phyloP scores from a whole-genome alignment of 1,140 invertebrate species.

The Lepidurus packardi region DNA sequence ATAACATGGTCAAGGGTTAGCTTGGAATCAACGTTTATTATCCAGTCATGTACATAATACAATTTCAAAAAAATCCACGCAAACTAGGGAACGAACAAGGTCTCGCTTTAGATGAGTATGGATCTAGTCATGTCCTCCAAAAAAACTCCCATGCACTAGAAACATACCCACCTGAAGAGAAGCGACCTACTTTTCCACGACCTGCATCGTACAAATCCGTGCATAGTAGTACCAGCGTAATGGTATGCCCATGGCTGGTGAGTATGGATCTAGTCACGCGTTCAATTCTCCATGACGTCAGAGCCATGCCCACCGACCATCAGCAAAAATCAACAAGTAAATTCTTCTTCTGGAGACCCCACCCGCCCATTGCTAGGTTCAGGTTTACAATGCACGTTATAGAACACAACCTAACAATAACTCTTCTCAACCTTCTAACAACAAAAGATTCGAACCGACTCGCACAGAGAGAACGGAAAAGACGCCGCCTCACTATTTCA shows the following conservation, averaged over 20 bases:
- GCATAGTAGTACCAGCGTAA: conserved; percentile 20
- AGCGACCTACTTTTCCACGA: conserved; percentile 32
- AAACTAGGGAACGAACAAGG: neutral
- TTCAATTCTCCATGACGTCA: conserved; percentile 54
- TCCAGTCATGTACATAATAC: neutral
- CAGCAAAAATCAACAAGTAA: neutral
- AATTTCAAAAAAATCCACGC: neutral
- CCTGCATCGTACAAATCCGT: conserved; percentile 24
- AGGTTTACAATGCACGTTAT: neutral
- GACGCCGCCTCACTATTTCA: neutral
- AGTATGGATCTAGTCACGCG: conserved; percentile 76
- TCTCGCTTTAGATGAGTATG: conserved; percentile 42
- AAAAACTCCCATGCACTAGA: conserved; percentile 39
- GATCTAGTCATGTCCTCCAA: conserved; percentile 40
- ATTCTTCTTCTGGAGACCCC: neutral
- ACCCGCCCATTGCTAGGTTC: neutral
- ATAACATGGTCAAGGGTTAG: neutral
- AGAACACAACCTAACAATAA: neutral
- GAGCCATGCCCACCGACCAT: conserved; percentile 62
- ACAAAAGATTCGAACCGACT: neutral
- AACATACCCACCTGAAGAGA: conserved; percentile 41
- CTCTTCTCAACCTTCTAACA: neutral
- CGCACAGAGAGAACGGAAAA: neutral
- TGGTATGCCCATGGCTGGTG: conserved; percentile 52
- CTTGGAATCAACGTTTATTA: conserved; percentile 23